A percentile compares a stretch with the other conserved stretches of the same genome.
These are phyloP conservation scores for Trachythela sp. DNA, from an alignment of 64 coral and sea anemone species.

Conservation along the genomic window DNA sequence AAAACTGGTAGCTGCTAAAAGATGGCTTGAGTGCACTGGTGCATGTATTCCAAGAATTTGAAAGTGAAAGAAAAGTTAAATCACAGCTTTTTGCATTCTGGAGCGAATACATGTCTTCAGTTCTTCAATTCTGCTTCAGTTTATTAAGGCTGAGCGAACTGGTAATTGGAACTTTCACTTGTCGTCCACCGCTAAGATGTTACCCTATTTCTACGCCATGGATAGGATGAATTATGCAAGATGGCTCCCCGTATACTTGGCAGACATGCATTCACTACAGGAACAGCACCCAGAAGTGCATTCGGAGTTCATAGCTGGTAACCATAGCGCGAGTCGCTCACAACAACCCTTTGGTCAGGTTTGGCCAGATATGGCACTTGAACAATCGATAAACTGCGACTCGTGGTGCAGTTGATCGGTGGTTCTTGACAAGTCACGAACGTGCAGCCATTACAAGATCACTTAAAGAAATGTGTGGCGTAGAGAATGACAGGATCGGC, in stretches of 20 bases:
- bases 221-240: not conserved
- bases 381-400: constrained; percentile 12
- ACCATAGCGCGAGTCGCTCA: not conserved
- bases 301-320: not conserved
- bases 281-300: not conserved
- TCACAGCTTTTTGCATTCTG: constrained; percentile 10
- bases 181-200: not conserved
- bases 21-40: not conserved
- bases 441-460: not conserved
- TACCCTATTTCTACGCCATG: constrained; percentile 8
- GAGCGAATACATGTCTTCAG: not conserved
- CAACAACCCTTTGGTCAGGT: not conserved
- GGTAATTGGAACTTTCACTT: not conserved
- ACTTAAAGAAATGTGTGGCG: constrained; percentile 28
- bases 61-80: not conserved
- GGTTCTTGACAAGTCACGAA: not conserved
- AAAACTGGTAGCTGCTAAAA: not conserved
- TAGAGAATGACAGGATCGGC: not conserved
- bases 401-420: not conserved
- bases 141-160: not conserved
- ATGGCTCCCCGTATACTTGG: constrained; percentile 17
- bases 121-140: not conserved
- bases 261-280: not conserved
- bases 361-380: constrained; percentile 14
- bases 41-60: not conserved